These are phyloP conservation scores for Zaprionus tsacasi DNA, from an alignment of 1,140 invertebrate genomes.

Conservation along the genomic window DNA sequence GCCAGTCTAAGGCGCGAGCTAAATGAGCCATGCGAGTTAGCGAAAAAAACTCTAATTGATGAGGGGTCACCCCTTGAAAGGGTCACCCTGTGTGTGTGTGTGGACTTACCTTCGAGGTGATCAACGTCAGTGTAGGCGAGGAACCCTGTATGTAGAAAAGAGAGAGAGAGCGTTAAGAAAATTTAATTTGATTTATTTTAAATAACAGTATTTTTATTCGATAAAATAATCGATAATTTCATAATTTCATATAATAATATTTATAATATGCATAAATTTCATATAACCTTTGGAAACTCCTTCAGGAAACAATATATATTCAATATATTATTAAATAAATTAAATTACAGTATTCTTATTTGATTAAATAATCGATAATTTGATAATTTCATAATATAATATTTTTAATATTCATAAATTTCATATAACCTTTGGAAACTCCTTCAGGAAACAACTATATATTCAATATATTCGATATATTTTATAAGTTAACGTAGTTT, in stretches of 20 bases:
- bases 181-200: neutral
- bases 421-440: no score
- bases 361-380: no score
- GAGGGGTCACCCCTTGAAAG: no score
- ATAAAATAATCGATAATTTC: no score
- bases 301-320: neutral
- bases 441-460: neutral
- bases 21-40: conserved; percentile 29
- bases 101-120: conserved; percentile 88
- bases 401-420: no score
- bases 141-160: conserved; percentile 86
- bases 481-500: no score
- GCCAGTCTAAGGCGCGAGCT: neutral
- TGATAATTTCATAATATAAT: no score
- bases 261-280: no score
- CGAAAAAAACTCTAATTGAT: no score
- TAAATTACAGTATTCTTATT: neutral
- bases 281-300: no score
- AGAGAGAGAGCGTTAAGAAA: neutral
- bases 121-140: conserved; percentile 88
- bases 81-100: neutral
- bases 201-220: neutral
- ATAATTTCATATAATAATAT: no score
- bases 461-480: neutral
- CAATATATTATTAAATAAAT: no score